Percentiles rank a stretch among this genome's conserved stretches.
These are phyloP conservation scores for Pseudococcus viburni DNA, from an alignment of 2,888 invertebrate species.

Conservation along the genomic window DNA sequence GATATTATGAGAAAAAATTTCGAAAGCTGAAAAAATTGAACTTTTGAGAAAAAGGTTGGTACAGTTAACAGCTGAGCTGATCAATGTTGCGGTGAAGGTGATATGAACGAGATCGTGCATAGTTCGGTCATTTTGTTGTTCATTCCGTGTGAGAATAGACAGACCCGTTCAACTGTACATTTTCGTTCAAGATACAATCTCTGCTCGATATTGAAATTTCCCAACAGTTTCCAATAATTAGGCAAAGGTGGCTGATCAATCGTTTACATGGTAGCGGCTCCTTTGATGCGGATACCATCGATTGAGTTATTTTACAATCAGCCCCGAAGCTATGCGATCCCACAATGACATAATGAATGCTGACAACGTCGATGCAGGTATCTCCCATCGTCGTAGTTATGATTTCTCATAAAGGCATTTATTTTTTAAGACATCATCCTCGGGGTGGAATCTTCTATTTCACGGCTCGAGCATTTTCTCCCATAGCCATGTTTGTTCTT, in stretches of 20 bases:
- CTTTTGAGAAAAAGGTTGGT: no score
- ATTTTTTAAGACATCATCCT: conserved; percentile 24
- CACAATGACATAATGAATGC: conserved; percentile 32
- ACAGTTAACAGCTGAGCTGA: no score
- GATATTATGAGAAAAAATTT: no score
- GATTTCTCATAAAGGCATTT: conserved; percentile 6
- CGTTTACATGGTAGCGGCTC: background rate
- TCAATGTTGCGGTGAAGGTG: no score
- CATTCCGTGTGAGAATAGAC: no score
- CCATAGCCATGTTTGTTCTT: background rate
- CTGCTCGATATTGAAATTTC: no score
- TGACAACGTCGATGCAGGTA: background rate
- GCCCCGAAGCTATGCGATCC: background rate
- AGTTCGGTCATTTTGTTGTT: no score
- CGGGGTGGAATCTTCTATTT: background rate
- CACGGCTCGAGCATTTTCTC: no score
- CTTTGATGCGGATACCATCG: background rate
- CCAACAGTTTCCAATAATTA: background rate
- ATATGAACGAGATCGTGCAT: no score
- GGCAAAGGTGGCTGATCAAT: conserved; percentile 29
- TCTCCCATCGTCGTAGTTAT: background rate
- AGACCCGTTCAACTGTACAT: no score
- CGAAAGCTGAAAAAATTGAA: no score
- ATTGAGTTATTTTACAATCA: conserved; percentile 20
- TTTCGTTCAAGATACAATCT: no score